Percentiles rank a stretch among this genome's conserved stretches.
These are phyloP conservation scores for Trematomus bernacchii DNA, from an alignment of 2,797 vertebrate species.

Conservation along the genomic window DNA sequence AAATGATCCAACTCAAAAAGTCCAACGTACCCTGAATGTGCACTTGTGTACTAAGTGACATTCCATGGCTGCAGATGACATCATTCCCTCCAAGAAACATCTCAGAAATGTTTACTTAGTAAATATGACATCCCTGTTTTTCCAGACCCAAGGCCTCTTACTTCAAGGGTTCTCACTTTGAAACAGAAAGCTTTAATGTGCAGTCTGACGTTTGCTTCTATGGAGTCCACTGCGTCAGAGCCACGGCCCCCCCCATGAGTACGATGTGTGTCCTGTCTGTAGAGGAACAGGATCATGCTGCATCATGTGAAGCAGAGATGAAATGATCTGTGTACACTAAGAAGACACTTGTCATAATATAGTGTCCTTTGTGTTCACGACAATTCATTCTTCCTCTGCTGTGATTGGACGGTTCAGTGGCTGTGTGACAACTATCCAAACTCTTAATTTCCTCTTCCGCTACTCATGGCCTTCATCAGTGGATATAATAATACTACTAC, in stretches of 20 bases:
- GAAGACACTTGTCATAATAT: not conserved
- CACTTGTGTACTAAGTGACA: too few species aligned
- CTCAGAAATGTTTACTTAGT: not conserved
- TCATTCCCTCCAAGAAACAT: not conserved
- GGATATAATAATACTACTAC: too few species aligned
- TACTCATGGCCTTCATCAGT: not conserved
- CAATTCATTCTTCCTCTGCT: not conserved
- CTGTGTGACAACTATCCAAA: not conserved
- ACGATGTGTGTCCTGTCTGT: constrained; percentile 14
- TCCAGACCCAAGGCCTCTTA: not conserved
- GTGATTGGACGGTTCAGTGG: not conserved
- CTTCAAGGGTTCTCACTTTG: not conserved
- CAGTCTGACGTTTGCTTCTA: not conserved
- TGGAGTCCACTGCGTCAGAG: not conserved
- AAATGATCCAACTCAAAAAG: too few species aligned
- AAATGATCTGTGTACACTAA: not conserved
- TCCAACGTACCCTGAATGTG: too few species aligned
- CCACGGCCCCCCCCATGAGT: not conserved
- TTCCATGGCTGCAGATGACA: too few species aligned
- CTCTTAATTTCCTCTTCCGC: not conserved
- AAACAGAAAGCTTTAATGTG: not conserved
- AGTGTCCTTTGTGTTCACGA: not conserved
- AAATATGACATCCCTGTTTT: not conserved
- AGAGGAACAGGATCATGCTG: not conserved
- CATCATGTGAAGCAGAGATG: not conserved